A percentile compares a stretch with the other conserved stretches of the same genome.
These are phyloP conservation scores for Zele albiditarsus DNA, from an alignment of 2,888 invertebrate species.

Conservation along the genomic window DNA sequence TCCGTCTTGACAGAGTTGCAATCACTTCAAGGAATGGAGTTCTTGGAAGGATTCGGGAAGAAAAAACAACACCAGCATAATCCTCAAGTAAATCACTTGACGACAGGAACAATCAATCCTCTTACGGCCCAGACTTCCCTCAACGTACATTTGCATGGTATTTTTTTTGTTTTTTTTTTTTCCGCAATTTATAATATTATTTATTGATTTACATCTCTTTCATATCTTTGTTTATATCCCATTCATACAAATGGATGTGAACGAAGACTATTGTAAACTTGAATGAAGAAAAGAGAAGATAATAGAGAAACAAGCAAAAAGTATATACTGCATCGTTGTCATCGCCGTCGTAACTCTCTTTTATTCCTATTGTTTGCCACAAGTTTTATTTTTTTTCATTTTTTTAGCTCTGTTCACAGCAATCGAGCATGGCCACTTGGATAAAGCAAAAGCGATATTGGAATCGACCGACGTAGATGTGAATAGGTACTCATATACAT, in stretches of 20 bases:
- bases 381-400: constrained; percentile 50
- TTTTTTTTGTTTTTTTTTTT: constrained; percentile 45
- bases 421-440: constrained; percentile 95
- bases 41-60: constrained; percentile 71
- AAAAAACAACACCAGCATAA: constrained; percentile 63
- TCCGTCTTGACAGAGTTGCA: constrained; percentile 64
- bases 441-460: constrained; percentile 91
- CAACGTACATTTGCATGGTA: constrained; percentile 72
- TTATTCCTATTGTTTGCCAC: not conserved
- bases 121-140: constrained; percentile 68
- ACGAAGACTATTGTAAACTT: too few relatives aligned
- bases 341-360: not conserved
- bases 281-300: not conserved
- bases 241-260: not conserved
- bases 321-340: constrained; percentile 1
- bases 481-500: constrained; percentile 82
- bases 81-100: constrained; percentile 60
- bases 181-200: constrained; percentile 29
- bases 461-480: constrained; percentile 95
- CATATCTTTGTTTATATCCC: not conserved
- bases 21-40: constrained; percentile 71
- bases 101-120: constrained; percentile 67
- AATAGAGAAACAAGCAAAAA: not conserved
- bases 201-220: constrained; percentile 35
- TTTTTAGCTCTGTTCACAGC: constrained; percentile 94